Evolutionary conservation across 2,888 invertebrate species (phyloP).

Genomic region (Euplexia lucipara): DNA sequence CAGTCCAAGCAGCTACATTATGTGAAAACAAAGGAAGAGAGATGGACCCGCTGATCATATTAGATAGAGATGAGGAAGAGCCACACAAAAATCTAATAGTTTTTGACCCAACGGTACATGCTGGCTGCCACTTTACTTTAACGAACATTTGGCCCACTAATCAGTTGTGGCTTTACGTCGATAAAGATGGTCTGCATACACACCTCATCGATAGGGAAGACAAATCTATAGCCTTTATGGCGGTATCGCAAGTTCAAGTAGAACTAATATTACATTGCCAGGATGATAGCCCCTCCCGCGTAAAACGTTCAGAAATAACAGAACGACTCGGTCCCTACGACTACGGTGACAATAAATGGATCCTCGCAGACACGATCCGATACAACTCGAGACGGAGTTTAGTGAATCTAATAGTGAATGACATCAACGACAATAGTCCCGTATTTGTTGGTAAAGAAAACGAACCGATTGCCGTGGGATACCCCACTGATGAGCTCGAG

Average conservation of each 20-base stretch:
- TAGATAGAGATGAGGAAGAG: constrained; percentile 84
- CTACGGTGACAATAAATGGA: constrained; percentile 83
- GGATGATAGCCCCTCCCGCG: constrained; percentile 66
- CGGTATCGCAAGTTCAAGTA: constrained; percentile 86
- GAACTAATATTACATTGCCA: constrained; percentile 82
- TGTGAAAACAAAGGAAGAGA: constrained; percentile 74
- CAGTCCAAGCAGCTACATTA: constrained; percentile 72
- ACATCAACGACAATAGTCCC: constrained; percentile 90
- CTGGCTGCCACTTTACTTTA: constrained; percentile 79
- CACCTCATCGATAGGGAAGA: constrained; percentile 85
- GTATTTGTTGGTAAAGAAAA: constrained; percentile 81
- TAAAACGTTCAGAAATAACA: constrained; percentile 75
- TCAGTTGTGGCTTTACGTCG: constrained; percentile 84
- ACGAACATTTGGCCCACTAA: constrained; percentile 82
- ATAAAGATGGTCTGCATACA: constrained; percentile 80
- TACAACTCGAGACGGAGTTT: constrained; percentile 82
- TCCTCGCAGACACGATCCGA: constrained; percentile 81
- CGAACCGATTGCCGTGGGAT: constrained; percentile 85
- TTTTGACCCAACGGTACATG: constrained; percentile 69
- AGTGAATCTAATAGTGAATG: constrained; percentile 88
- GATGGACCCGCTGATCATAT: constrained; percentile 80
- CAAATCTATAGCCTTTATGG: constrained; percentile 85
- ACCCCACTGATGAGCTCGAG: constrained; percentile 82
- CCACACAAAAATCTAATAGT: constrained; percentile 77
- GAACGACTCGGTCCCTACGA: constrained; percentile 78